phyloP scores from a whole-genome alignment of 1,140 invertebrate species.

The Drosophila ananassae region DNA sequence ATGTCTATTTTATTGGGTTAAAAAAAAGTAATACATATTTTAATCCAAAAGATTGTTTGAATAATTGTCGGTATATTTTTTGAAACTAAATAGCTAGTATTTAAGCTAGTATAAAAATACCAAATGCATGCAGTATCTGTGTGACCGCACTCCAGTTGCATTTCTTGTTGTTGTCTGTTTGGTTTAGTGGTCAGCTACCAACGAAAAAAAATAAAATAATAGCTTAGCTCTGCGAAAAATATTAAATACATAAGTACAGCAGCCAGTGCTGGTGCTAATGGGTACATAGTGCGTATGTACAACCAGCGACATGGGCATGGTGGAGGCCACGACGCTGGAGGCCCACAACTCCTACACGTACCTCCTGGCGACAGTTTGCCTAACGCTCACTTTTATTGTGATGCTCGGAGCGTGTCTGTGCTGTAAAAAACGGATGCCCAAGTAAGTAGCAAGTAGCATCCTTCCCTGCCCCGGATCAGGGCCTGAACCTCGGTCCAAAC shows the following conservation, averaged over 20 bases:
- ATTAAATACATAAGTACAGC: slow-evolving; percentile 10
- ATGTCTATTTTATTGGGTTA: no score
- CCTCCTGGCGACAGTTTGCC: slow-evolving; percentile 63
- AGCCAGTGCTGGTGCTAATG: slow-evolving; percentile 18
- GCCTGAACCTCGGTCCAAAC: neutral
- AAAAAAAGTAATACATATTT: no score
- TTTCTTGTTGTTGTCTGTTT: slow-evolving; percentile 16
- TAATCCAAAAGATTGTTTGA: neutral
- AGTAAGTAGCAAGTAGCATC: slow-evolving; percentile 64
- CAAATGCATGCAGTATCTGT: neutral
- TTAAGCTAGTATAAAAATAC: neutral
- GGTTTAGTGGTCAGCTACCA: slow-evolving; percentile 16
- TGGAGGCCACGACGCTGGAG: slow-evolving; percentile 59
- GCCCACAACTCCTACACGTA: slow-evolving; percentile 69
- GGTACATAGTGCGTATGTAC: slow-evolving; percentile 61
- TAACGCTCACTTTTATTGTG: slow-evolving; percentile 70
- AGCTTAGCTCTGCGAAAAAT: slow-evolving; percentile 10
- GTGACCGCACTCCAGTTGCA: slow-evolving; percentile 11
- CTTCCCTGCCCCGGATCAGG: neutral
- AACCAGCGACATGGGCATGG: slow-evolving; percentile 63
- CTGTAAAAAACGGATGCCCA: slow-evolving; percentile 78
- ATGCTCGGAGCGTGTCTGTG: slow-evolving; percentile 83
- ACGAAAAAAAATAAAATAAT: slow-evolving; percentile 28
- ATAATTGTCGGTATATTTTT: neutral
- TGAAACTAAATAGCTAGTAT: neutral